Evolutionary conservation across 2,888 invertebrate species (phyloP).

Genomic region (Euzetes globulus): DNA sequence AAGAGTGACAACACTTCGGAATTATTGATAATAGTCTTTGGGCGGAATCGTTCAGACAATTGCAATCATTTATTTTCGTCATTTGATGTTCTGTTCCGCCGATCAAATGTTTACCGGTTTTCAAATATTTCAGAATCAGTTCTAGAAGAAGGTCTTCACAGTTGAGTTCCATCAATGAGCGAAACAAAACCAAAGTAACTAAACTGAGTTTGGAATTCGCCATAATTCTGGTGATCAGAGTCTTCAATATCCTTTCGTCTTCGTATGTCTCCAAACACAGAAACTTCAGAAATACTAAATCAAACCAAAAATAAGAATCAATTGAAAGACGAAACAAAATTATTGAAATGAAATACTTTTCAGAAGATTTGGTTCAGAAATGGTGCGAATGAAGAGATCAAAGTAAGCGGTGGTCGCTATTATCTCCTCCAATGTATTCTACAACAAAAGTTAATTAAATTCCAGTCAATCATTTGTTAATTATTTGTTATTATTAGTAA

Average conservation of each 20-base stretch:
- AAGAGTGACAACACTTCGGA: slow-evolving; percentile 53
- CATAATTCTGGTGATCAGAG: slow-evolving; percentile 68
- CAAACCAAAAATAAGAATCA: too few relatives aligned
- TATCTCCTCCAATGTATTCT: slow-evolving; percentile 79
- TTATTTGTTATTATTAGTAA: not conserved
- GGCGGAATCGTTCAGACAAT: slow-evolving; percentile 50
- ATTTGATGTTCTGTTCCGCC: slow-evolving; percentile 65
- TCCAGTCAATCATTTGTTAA: not conserved
- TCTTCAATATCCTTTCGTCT: slow-evolving; percentile 69
- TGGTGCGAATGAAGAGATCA: slow-evolving; percentile 77
- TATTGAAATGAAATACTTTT: slow-evolving; percentile 60
- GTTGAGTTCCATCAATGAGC: slow-evolving; percentile 79
- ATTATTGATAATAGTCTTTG: slow-evolving; percentile 66
- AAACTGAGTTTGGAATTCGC: slow-evolving; percentile 66
- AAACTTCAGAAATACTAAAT: slow-evolving; percentile 67
- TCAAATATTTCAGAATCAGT: slow-evolving; percentile 63
- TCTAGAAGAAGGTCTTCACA: slow-evolving; percentile 95
- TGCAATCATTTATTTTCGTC: slow-evolving; percentile 46
- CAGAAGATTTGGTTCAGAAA: slow-evolving; percentile 73
- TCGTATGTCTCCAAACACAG: slow-evolving; percentile 70
- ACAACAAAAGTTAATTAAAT: slow-evolving; percentile 46
- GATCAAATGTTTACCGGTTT: slow-evolving; percentile 70
- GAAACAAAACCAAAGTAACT: slow-evolving; percentile 80
- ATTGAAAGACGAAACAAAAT: slow-evolving; percentile 45
- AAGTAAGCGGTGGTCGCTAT: slow-evolving; percentile 87